These are phyloP conservation scores for Agriopis marginaria DNA, from an alignment of 2,888 invertebrate genomes.

Conservation along the genomic window DNA sequence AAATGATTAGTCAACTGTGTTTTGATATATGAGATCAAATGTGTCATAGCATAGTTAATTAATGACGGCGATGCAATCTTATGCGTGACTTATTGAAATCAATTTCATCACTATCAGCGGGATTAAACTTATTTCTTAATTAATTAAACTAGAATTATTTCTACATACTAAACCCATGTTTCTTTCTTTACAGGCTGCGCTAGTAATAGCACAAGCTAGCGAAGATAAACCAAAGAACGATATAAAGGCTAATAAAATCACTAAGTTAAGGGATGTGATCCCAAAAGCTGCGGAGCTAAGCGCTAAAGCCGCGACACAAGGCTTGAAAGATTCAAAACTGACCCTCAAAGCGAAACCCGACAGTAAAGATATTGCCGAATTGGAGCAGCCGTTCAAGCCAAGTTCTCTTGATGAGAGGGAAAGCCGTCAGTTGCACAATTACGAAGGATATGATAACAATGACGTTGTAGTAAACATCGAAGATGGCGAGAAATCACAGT, in stretches of 20 bases:
- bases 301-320: slow-evolving; percentile 13
- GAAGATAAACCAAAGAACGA: slow-evolving; percentile 60
- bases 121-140: background rate
- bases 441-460: slow-evolving; percentile 69
- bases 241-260: slow-evolving; percentile 47
- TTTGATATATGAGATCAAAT: slow-evolving; percentile 29
- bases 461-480: slow-evolving; percentile 91
- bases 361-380: slow-evolving; percentile 19
- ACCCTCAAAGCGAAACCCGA: slow-evolving; percentile 13
- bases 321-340: slow-evolving; percentile 4
- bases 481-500: slow-evolving; percentile 91
- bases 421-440: slow-evolving; percentile 61
- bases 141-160: background rate
- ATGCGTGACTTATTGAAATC: slow-evolving; percentile 15
- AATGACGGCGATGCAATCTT: slow-evolving; percentile 9
- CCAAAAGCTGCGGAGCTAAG: slow-evolving; percentile 34
- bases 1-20: slow-evolving; percentile 7
- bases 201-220: slow-evolving; percentile 71
- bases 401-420: slow-evolving; percentile 49
- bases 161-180: slow-evolving; percentile 9
- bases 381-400: slow-evolving; percentile 32
- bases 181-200: slow-evolving; percentile 69
- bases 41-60: slow-evolving; percentile 10
- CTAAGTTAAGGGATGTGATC: slow-evolving; percentile 34
- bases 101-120: background rate